Base-by-base conservation (phyloP, 1,140 invertebrate genomes). In the Ganaspis sp. region DNA sequence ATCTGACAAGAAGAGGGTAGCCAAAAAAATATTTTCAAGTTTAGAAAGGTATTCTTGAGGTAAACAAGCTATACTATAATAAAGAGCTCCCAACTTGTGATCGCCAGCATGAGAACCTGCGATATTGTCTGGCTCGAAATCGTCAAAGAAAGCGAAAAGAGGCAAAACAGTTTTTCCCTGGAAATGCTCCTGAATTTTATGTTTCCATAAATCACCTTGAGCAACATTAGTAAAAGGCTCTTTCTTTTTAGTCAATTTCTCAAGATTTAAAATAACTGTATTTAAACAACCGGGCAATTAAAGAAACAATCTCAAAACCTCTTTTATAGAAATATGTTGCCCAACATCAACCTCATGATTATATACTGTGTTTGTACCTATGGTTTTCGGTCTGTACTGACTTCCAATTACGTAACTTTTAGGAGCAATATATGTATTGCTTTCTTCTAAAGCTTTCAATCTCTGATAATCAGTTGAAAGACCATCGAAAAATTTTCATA, bases 401-500 rank as follows among this genome's bases (percentile, higher is more conserved):
- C 70, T 53, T 1, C 76, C 76, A 9, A 78, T 74, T 6, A 26
- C 37, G 69, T 58, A 74, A 64, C 70, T n/a, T 9, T 15, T 4
- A 26, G 37, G 54, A 29, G 17, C 45, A 38, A 78, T 4, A 9
- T 74, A 72, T 17, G 64, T 11, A 4, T 38, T 38, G 1, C 9
- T 6, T 53, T 78, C 49, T 49, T 74, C 17, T 9, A 78, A 23
- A 54, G 45, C 4, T 72, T 74, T 23, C 19, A 74, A 26, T 12
- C 69, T 23, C 38, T 12, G 15, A 49, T 78, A 78, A 1, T 78
- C 76, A 8, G 69, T 74, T 17, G 29, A 15, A 9, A 74, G 53
- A n/a, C 53, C 17, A 12, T 15, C 29, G 53, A 78, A 78, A 21
- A 38, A 54, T 21, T 77, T 71, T 64, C 8, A 58, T 0, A 58